Evolutionary conservation across 2,888 invertebrate species (phyloP), one percentile per base, ranked within the genome.

Genomic region (Ashinkailepas kermadecensis): DNA sequence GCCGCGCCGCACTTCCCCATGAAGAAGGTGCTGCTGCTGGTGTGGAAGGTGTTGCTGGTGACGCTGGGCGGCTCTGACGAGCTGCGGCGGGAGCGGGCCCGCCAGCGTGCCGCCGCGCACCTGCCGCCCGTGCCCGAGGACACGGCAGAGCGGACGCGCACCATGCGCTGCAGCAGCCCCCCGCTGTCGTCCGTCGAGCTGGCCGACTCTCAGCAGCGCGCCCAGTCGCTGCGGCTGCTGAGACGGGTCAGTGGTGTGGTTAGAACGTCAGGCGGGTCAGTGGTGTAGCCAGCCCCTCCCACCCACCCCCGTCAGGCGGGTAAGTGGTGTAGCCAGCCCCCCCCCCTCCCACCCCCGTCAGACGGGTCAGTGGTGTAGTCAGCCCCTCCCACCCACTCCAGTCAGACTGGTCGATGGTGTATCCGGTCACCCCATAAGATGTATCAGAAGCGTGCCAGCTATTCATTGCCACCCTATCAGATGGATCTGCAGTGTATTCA

Each of bases 1-100:
- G 93, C 94, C 57, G 94, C 96, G 11, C 96, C 98, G 25, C 97
- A 99, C 89, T 99, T 97, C 89, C 99, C 99, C 7, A 98, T 99
- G 92, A 98, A 97, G 87, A 99, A 99, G 89, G 95, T 99, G 15
- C 89, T 99, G 25, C 89, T 99, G 80, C 89, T 99, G 25, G 88
- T 98, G 3, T 99, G 99, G 99, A 99, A 99, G 89, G 91, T 96
- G 15, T 91, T 98, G 82, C 89, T 99, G 81, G 92, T 97, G 4
- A 93, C 95, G 21, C 89, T 99, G 80, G 99, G 99, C 54, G 99
- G 98, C 12, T 95, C 95, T 86, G 92, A 93, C 82, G 92, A 93
- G 82, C 89, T 98, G 58, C 93, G 83, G 80, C 74, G 80, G 82
- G 56, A 83, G 82, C 78, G 79, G 83, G 10, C 65, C 23, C 57